Evolutionary conservation across 2,888 invertebrate species (phyloP).

Genomic region (Papilio gigon): DNA sequence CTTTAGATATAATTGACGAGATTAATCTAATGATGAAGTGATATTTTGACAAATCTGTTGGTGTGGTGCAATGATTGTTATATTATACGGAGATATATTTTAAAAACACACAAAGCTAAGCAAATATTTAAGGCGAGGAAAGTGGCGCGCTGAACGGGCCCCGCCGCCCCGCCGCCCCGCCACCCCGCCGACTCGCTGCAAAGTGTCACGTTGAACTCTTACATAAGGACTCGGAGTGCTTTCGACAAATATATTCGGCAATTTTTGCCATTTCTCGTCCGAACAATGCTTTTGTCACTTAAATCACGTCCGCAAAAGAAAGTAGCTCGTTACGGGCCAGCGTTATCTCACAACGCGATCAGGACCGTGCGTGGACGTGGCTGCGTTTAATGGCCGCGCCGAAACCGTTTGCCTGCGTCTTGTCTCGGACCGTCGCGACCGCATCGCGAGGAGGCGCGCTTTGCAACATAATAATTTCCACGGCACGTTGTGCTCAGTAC

Average conservation of each 20-base stretch:
- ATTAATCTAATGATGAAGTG: neutral
- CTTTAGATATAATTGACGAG: neutral
- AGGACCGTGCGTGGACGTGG: slow-evolving; percentile 28
- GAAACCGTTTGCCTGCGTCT: slow-evolving; percentile 25
- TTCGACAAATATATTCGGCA: slow-evolving; percentile 77
- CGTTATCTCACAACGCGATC: slow-evolving; percentile 50
- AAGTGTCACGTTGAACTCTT: slow-evolving; percentile 82
- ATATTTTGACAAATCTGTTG: neutral
- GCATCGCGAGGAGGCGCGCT: slow-evolving; percentile 19
- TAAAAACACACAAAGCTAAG: slow-evolving; percentile 56
- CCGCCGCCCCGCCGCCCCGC: slow-evolving; percentile 57
- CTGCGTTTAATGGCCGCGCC: slow-evolving; percentile 30
- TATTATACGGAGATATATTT: slow-evolving; percentile 37
- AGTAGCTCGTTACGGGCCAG: slow-evolving; percentile 57
- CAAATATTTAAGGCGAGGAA: slow-evolving; percentile 75
- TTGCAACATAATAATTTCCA: slow-evolving; percentile 37
- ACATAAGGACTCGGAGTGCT: slow-evolving; percentile 79
- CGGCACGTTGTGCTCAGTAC: neutral
- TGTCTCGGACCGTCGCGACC: slow-evolving; percentile 24
- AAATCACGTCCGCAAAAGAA: slow-evolving; percentile 61
- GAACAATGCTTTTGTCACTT: slow-evolving; percentile 64
- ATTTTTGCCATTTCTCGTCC: slow-evolving; percentile 67
- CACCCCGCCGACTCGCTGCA: slow-evolving; percentile 58
- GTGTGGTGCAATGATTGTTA: neutral
- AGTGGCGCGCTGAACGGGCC: slow-evolving; percentile 76